These are phyloP conservation scores for Lomographa bimaculata DNA, from an alignment of 2,888 invertebrate genomes.

Conservation along the genomic window DNA sequence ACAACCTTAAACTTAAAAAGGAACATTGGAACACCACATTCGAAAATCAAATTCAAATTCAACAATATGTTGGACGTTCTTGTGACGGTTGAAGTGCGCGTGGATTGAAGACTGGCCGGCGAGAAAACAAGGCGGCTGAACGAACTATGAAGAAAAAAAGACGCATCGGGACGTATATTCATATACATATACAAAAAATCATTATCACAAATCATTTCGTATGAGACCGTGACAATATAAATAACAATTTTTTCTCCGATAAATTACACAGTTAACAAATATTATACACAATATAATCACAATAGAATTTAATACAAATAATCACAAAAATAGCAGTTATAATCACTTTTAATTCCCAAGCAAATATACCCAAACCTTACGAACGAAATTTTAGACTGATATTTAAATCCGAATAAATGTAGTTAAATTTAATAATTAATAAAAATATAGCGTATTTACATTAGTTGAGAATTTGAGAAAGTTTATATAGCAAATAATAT, in stretches of 20 bases:
- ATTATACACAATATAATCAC: constrained; percentile 70
- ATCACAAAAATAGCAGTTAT: constrained; percentile 59
- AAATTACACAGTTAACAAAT: constrained; percentile 48
- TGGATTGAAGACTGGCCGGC: constrained; percentile 23
- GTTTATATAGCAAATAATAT: constrained; percentile 68
- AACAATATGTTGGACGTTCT: constrained; percentile 23
- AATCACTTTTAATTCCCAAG: constrained; percentile 63
- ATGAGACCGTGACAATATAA: constrained; percentile 66
- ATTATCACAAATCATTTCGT: constrained; percentile 54
- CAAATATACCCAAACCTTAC: constrained; percentile 75
- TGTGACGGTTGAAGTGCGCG: constrained; percentile 4
- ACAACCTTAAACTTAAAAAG: constrained; percentile 25
- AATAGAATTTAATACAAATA: constrained; percentile 57
- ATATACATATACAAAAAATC: constrained; percentile 44
- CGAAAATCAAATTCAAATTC: constrained; percentile 8
- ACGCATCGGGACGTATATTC: constrained; percentile 52
- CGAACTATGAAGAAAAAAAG: constrained; percentile 81
- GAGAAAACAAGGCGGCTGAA: constrained; percentile 21
- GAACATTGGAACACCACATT: constrained; percentile 10
- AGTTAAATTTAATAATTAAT: constrained; percentile 43
- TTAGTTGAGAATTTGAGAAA: constrained; percentile 83
- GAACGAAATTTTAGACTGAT: constrained; percentile 83
- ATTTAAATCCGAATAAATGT: constrained; percentile 73
- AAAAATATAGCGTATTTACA: constrained; percentile 79
- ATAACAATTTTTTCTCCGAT: constrained; percentile 33